Evolutionary conservation across 2,888 invertebrate species (phyloP).

Genomic region (Noctua comes): DNA sequence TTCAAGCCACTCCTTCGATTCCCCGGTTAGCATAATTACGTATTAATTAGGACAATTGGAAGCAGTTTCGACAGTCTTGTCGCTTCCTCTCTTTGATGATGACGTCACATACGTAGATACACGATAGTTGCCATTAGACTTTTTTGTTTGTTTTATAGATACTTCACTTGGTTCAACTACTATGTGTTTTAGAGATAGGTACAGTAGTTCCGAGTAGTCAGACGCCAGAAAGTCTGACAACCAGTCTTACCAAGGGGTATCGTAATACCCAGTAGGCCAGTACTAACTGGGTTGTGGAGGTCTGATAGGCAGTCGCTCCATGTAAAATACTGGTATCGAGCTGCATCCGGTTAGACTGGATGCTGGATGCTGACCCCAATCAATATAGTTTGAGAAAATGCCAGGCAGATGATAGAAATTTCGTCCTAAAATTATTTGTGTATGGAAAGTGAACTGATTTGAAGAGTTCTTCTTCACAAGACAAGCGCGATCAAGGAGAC

Average conservation of each 20-base stretch:
- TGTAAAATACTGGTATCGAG: background rate
- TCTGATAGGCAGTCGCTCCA: background rate
- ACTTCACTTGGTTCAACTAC: background rate
- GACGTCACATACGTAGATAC: conserved; percentile 13
- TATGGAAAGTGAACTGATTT: background rate
- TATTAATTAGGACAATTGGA: conserved; percentile 75
- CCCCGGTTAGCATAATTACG: conserved; percentile 65
- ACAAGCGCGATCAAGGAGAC: background rate
- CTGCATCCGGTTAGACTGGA: background rate
- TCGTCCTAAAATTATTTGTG: background rate
- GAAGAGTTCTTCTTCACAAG: background rate
- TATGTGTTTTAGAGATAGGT: background rate
- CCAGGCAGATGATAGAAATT: background rate
- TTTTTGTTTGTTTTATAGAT: background rate
- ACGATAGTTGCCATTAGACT: background rate
- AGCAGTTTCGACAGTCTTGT: conserved; percentile 68
- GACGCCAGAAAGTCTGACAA: background rate
- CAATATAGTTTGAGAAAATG: background rate
- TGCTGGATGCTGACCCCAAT: background rate
- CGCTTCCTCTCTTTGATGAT: conserved; percentile 73
- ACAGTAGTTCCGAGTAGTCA: background rate
- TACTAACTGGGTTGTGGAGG: background rate
- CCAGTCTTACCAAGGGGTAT: background rate
- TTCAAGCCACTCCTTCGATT: conserved; percentile 62
- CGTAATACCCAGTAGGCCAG: background rate